Evolutionary conservation across 37 sponge, comb jelly and placozoan genomes (phyloP).

Genomic region (Spongilla lacustris): DNA sequence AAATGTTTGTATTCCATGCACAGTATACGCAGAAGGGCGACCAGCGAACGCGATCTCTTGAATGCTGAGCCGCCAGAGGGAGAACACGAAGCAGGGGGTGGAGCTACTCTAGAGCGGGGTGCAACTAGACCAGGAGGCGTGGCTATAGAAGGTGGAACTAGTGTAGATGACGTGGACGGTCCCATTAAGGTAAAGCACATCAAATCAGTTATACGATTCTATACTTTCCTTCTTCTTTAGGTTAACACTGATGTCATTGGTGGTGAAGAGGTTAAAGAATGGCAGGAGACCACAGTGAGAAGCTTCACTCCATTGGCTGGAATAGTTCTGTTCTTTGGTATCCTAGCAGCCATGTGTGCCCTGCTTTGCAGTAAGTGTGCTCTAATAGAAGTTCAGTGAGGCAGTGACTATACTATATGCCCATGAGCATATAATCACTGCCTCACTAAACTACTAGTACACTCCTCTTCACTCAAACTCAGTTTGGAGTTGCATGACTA

Average conservation of each 20-base stretch:
- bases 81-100: background rate
- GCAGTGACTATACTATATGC: no score
- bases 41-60: background rate
- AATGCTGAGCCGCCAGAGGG: background rate
- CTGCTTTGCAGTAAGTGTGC: slow-evolving; percentile 36
- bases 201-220: no score
- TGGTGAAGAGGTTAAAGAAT: slow-evolving; percentile 1
- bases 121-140: background rate
- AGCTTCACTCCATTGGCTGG: background rate
- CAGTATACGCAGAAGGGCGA: background rate
- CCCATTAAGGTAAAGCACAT: background rate
- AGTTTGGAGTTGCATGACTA: no score
- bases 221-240: no score
- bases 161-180: background rate
- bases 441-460: no score
- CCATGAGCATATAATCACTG: no score
- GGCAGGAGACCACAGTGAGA: background rate
- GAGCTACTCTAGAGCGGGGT: background rate
- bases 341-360: slow-evolving; percentile 7
- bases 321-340: slow-evolving; percentile 33
- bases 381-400: no score
- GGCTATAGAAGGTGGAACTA: background rate
- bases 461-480: no score
- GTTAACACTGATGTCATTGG: background rate
- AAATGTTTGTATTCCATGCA: no score